A percentile compares a stretch with the other conserved stretches of the same genome.
Evolutionary conservation across 2,888 invertebrate species (phyloP).

Genomic region (Apamea anceps): DNA sequence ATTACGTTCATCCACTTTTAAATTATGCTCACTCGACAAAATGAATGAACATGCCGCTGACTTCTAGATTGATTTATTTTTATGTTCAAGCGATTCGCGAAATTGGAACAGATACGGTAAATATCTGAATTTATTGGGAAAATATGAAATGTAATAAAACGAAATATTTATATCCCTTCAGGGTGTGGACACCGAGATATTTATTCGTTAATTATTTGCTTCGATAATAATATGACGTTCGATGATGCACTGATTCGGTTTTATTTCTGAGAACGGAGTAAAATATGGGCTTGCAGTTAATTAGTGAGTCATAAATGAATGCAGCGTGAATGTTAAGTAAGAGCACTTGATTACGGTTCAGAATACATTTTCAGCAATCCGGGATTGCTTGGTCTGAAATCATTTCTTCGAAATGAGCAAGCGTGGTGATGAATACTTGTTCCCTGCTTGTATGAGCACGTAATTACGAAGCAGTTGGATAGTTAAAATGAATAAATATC

Average conservation of each 20-base stretch:
- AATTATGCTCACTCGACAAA: constrained; percentile 38
- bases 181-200: constrained; percentile 5
- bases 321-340: too few relatives aligned
- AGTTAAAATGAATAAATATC: background rate
- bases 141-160: constrained; percentile 33
- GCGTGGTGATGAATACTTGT: background rate
- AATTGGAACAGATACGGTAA: constrained; percentile 51
- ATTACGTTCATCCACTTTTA: constrained; percentile 27
- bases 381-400: background rate
- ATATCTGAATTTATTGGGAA: constrained; percentile 34
- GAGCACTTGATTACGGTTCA: background rate
- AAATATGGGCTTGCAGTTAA: background rate
- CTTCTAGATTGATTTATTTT: constrained; percentile 43
- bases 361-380: background rate
- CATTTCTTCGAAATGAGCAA: background rate
- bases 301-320: background rate
- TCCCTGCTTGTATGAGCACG: background rate
- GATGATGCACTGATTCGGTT: background rate
- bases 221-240: too few relatives aligned
- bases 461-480: background rate
- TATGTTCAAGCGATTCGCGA: constrained; percentile 32
- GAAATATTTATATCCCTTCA: constrained; percentile 18
- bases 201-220: constrained; percentile 22
- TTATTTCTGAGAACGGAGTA: background rate
- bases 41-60: constrained; percentile 30